Base-by-base conservation (phyloP, 53 echinoderm and acorn worm genomes). In the Echinometra lucunter region DNA sequence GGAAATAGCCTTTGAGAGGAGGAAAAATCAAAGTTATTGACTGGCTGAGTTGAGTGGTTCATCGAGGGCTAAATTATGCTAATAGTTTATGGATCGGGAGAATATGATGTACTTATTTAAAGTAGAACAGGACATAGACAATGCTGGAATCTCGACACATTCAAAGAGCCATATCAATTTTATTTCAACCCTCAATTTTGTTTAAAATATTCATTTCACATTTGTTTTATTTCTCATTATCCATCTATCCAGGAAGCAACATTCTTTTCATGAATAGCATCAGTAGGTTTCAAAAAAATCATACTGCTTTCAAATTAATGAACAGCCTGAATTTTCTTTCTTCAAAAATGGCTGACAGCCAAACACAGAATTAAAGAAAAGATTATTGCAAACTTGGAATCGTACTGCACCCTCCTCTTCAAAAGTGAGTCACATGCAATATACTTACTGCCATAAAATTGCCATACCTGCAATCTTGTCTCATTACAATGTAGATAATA, bases 11-110 rank as follows among this genome's bases (percentile, higher is more conserved):
- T 78, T 78, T 78, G 78, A 78, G 78, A 78, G 78, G 34, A 13
- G 8, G 12, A 78, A 78, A 78, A 78, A 78, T 78, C 78, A 78
- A 78, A 78, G 78, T 78, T 78, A 78, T 78, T 78, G 78, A 78
- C 78, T 23, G 4, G 42, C 78, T 23, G 19, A 78, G 42, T 42
- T 40, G 78, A 78, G 78, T 78, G 78, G 42, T 42, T 35, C 72
- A 72, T 72, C 13, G 72, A 35, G 72, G 35, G 12, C 72, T 13
- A 35, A 72, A 72, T 72, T 72, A 72, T 72, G 72, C 78, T 78
- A 78, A 78, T 78, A 78, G 78, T 38, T 3, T 78, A 78, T 78
- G 42, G 78, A 78, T 78, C 21, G 38, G 21, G 17, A 11, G 78
- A 7, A 40, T 78, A 42, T 78, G 78, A 78, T 42, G 35, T 78